These are phyloP conservation scores for Pseudotriccus pelzelni DNA, from an alignment of 2,797 vertebrate species.

Conservation along the genomic window DNA sequence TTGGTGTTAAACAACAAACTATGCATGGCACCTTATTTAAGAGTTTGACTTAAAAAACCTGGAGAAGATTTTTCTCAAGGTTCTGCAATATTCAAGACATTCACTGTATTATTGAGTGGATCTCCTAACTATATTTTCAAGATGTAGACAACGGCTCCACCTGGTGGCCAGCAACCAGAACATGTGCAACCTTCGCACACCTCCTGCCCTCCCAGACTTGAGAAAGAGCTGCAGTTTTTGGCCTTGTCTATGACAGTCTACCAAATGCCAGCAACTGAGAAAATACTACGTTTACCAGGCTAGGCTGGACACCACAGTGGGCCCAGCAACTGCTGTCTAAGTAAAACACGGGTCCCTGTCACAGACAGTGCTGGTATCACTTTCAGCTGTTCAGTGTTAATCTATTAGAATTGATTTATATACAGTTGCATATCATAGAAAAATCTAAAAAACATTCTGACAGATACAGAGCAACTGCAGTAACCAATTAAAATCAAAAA, in stretches of 20 bases:
- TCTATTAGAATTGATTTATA: background rate
- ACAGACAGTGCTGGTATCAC: background rate
- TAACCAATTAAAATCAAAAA: background rate
- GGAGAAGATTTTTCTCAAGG: background rate
- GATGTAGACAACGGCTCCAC: constrained; percentile 57
- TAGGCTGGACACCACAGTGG: background rate
- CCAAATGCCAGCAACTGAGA: background rate
- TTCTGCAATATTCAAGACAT: background rate
- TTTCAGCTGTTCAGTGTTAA: background rate
- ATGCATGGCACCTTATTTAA: rapidly evolving
- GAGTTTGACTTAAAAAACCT: background rate
- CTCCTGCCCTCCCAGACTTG: background rate
- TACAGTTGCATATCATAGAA: background rate
- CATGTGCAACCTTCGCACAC: background rate
- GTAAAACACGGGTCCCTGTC: background rate
- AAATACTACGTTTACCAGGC: background rate
- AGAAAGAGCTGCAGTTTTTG: background rate
- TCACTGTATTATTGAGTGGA: rapidly evolving
- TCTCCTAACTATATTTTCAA: background rate
- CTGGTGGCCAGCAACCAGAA: constrained; percentile 72
- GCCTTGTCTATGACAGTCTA: background rate
- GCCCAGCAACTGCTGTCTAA: background rate
- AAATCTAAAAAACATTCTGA: background rate
- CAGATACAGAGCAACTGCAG: background rate
- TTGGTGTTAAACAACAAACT: background rate